Conservation (phyloP, 37 sponge, comb jelly and placozoan species). For the Mnemiopsis leidyi region DNA sequence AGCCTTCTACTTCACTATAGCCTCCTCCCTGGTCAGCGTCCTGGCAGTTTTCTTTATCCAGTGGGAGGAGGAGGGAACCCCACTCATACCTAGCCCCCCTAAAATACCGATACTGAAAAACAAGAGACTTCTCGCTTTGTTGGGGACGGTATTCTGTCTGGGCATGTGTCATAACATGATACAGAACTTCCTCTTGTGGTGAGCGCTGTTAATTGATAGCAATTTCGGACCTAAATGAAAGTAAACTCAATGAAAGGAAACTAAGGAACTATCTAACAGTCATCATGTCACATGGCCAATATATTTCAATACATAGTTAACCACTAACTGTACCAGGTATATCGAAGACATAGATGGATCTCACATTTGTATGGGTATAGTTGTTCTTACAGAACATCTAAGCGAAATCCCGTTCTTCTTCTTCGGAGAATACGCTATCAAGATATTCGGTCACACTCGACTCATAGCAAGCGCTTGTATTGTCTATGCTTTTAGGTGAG, state of each 20-base stretch:
- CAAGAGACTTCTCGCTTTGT: conserved; percentile 20
- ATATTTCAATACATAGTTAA: too few relatives aligned
- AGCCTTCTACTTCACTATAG: conserved; percentile 44
- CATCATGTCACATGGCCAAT: too few relatives aligned
- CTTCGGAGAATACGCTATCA: conserved; percentile 51
- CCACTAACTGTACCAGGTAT: conserved; percentile 1
- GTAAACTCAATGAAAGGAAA: too few relatives aligned
- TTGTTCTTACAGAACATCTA: conserved; percentile 23
- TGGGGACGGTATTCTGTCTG: conserved; percentile 33
- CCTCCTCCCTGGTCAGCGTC: conserved; percentile 30
- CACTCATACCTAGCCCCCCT: not conserved
- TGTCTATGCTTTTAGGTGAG: conserved; percentile 54
- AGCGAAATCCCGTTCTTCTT: conserved; percentile 46
- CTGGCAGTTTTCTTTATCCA: conserved; percentile 7
- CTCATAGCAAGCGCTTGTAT: conserved; percentile 19
- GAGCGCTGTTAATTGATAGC: too few relatives aligned
- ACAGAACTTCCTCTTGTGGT: conserved; percentile 54
- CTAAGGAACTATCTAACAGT: too few relatives aligned
- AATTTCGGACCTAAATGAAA: too few relatives aligned
- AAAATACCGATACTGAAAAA: conserved; percentile 32
- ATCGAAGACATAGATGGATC: conserved; percentile 24
- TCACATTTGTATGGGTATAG: conserved; percentile 45
- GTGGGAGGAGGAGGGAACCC: not conserved
- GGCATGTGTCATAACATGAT: conserved; percentile 59
- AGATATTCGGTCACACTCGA: conserved; percentile 34